Percentiles rank a stretch among this genome's conserved stretches.
phyloP scores from a whole-genome alignment of 2,797 vertebrate genomes.

The Platyrinchus mystaceus region DNA sequence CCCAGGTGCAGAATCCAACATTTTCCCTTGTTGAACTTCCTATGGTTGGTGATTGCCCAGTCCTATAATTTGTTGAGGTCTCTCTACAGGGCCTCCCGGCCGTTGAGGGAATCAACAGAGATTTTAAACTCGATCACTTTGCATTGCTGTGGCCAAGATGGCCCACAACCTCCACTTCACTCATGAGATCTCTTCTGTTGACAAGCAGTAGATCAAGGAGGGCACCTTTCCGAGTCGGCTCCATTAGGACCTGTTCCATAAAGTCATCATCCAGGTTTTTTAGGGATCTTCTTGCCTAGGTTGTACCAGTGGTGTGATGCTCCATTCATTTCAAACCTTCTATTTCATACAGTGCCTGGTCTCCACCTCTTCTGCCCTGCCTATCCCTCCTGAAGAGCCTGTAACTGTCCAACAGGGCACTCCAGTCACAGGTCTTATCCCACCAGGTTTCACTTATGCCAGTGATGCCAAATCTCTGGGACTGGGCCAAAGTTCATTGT shows the following conservation, averaged over 20 bases:
- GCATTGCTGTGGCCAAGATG: neutral
- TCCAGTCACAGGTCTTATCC: neutral
- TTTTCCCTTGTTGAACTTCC: no score
- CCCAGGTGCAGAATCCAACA: no score
- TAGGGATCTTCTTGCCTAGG: no score
- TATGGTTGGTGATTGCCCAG: no score
- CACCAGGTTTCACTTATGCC: neutral
- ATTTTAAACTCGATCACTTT: neutral
- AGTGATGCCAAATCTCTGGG: neutral
- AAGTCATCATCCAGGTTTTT: neutral
- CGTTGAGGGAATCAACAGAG: no score
- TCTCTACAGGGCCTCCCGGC: no score
- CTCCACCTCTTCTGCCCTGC: neutral
- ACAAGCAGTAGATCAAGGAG: neutral
- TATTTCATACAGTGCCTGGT: neutral
- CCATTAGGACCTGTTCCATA: neutral
- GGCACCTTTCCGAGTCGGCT: neutral
- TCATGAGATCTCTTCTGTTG: neutral
- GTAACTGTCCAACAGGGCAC: neutral
- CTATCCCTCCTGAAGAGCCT: neutral
- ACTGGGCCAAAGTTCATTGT: neutral
- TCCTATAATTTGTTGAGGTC: no score
- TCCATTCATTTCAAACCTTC: neutral
- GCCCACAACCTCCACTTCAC: neutral
- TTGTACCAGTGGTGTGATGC: neutral